These are phyloP conservation scores for Diadegma fenestrale DNA, from an alignment of 2,888 invertebrate genomes.

Conservation along the genomic window DNA sequence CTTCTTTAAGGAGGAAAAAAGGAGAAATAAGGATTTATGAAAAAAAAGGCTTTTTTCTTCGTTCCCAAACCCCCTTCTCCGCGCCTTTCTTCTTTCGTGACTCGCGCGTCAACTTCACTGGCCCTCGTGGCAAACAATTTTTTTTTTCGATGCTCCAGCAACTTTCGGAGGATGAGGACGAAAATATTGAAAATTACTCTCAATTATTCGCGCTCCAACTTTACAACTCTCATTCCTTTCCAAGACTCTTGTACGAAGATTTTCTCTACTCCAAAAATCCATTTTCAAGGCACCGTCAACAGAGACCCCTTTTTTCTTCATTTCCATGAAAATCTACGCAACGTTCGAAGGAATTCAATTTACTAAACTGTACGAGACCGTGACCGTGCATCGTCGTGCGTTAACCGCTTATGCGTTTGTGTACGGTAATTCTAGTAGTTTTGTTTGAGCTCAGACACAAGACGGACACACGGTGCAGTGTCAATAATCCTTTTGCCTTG, in stretches of 20 bases:
- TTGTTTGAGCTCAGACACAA: slow-evolving; percentile 11
- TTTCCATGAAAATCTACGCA: slow-evolving; percentile 2
- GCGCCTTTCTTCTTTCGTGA: slow-evolving; percentile 9
- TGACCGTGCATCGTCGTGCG: slow-evolving; percentile 46
- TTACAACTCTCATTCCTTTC: background rate
- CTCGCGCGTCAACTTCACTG: slow-evolving; percentile 28
- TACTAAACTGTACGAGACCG: slow-evolving; percentile 51
- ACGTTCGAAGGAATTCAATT: slow-evolving; percentile 44
- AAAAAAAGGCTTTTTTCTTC: slow-evolving; percentile 11
- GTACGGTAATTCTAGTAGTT: slow-evolving; percentile 50
- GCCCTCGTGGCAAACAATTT: slow-evolving; percentile 18
- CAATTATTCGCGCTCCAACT: background rate
- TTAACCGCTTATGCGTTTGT: slow-evolving; percentile 24
- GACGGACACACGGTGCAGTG: slow-evolving; percentile 37
- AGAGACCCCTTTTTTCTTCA: background rate
- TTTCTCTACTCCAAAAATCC: background rate
- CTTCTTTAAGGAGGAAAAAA: slow-evolving; percentile 16
- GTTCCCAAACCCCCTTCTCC: background rate
- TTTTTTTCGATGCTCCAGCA: slow-evolving; percentile 14
- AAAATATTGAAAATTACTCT: background rate
- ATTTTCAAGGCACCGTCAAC: background rate
- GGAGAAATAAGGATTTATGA: background rate
- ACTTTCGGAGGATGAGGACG: background rate
- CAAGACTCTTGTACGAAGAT: background rate
- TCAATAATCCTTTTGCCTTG: slow-evolving; percentile 56